Evolutionary conservation across 2,888 invertebrate species (phyloP).

Genomic region (Sthenelais limicola): DNA sequence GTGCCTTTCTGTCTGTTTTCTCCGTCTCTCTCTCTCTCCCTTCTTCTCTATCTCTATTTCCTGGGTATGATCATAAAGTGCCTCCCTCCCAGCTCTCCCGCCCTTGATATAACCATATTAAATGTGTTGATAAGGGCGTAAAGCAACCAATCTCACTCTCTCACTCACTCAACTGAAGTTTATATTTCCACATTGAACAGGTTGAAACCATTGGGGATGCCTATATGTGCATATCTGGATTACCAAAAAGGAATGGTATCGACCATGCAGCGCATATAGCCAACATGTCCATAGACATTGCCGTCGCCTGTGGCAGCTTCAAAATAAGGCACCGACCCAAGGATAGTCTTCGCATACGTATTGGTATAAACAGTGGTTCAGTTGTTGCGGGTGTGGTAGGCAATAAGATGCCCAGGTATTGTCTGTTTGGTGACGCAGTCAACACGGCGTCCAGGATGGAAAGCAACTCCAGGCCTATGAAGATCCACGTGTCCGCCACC

Average conservation of each 20-base stretch:
- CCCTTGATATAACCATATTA: too few relatives aligned
- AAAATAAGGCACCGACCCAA: constrained; percentile 45
- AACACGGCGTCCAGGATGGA: constrained; percentile 52
- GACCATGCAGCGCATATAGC: constrained; percentile 44
- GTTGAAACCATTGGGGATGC: constrained; percentile 52
- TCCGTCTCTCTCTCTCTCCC: too few relatives aligned
- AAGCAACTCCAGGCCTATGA: constrained; percentile 45
- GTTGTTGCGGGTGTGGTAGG: constrained; percentile 51
- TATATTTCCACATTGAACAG: not conserved
- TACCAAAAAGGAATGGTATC: constrained; percentile 47
- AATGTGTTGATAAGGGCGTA: too few relatives aligned
- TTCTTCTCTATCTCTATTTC: not conserved
- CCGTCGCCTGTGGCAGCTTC: constrained; percentile 39
- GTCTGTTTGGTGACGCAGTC: constrained; percentile 51
- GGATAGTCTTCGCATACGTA: constrained; percentile 42
- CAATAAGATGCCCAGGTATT: constrained; percentile 51
- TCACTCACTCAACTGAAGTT: too few relatives aligned
- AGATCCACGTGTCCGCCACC: constrained; percentile 48
- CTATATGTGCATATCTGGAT: constrained; percentile 49
- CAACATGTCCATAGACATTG: constrained; percentile 49
- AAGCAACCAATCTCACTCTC: too few relatives aligned
- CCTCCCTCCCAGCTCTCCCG: too few relatives aligned
- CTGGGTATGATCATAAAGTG: too few relatives aligned
- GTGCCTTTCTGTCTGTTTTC: too few relatives aligned
- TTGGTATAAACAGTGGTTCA: constrained; percentile 47